Percentiles rank a stretch among this genome's conserved stretches.
phyloP scores from a whole-genome alignment of 1,140 invertebrate species.

The Oryzaephilus surinamensis region DNA sequence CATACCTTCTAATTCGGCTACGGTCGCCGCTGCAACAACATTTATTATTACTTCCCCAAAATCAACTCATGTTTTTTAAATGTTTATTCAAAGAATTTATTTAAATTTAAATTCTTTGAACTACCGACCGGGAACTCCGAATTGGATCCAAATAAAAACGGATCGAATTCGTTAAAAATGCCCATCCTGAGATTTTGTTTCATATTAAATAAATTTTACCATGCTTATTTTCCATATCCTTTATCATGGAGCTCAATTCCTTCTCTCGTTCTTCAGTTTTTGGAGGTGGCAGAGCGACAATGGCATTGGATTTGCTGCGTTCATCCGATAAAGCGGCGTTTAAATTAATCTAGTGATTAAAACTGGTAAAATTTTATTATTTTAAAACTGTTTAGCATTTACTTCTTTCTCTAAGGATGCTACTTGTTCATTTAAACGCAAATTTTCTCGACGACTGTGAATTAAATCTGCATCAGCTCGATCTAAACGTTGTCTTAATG shows the following conservation, averaged over 20 bases:
- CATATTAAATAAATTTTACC: slow-evolving; percentile 43
- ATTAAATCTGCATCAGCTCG: slow-evolving; percentile 65
- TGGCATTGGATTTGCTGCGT: slow-evolving; percentile 18
- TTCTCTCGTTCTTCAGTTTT: slow-evolving; percentile 43
- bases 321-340: slow-evolving; percentile 27
- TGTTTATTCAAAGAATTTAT: not conserved
- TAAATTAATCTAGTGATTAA: slow-evolving; percentile 36
- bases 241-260: slow-evolving; percentile 58
- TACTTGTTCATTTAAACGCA: slow-evolving; percentile 63
- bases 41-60: slow-evolving; percentile 18
- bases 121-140: no score
- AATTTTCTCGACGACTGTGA: slow-evolving; percentile 62
- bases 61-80: slow-evolving; percentile 28
- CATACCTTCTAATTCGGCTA: slow-evolving; percentile 73
- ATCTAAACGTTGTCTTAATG: slow-evolving; percentile 63
- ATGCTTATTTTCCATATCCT: slow-evolving; percentile 69
- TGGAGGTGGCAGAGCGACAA: slow-evolving; percentile 29
- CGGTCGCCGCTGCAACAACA: slow-evolving; percentile 61
- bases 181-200: not conserved
- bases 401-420: slow-evolving; percentile 70
- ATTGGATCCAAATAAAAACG: no score
- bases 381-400: slow-evolving; percentile 5
- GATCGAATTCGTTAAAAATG: no score
- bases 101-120: not conserved
- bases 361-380: no score